phyloP scores from a whole-genome alignment of 2,888 invertebrate species.

The Dryococelus australis region DNA sequence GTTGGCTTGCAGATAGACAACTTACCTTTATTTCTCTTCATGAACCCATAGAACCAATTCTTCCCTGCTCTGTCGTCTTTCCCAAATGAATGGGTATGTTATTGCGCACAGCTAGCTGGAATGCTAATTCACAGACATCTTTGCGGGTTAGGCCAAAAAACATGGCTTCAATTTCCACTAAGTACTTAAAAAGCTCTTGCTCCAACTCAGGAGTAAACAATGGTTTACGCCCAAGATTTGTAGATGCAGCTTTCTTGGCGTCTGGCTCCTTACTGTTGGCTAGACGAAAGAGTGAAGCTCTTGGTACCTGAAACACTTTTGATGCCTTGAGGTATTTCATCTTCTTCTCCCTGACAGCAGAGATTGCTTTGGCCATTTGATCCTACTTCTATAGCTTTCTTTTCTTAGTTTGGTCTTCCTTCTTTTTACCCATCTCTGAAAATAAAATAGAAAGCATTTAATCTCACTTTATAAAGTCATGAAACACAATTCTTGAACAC shows the following conservation, averaged over 20 bases:
- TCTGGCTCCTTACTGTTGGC: conserved; percentile 27
- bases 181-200: conserved; percentile 21
- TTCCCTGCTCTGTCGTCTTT: conserved; percentile 31
- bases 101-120: conserved; percentile 30
- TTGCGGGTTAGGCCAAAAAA: conserved; percentile 29
- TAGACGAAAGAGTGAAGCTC: conserved; percentile 12
- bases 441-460: not conserved
- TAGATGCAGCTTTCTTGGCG: conserved; percentile 3
- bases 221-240: conserved; percentile 20
- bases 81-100: not conserved
- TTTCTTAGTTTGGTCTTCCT: not conserved
- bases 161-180: conserved; percentile 31
- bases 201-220: conserved; percentile 24
- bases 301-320: not conserved
- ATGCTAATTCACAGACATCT: not conserved
- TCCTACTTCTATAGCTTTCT: not conserved
- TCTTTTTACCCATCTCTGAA: not conserved
- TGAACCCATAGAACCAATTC: conserved; percentile 27
- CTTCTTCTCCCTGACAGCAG: conserved; percentile 36
- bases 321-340: conserved; percentile 30
- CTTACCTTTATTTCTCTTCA: conserved; percentile 29
- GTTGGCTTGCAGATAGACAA: conserved; percentile 31
- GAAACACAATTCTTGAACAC: no score
- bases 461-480: no score
- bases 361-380: conserved; percentile 25